Evolutionary conservation across 2,888 invertebrate species (phyloP), one percentile per base, ranked within the genome.

Genomic region (Plutella xylostella): DNA sequence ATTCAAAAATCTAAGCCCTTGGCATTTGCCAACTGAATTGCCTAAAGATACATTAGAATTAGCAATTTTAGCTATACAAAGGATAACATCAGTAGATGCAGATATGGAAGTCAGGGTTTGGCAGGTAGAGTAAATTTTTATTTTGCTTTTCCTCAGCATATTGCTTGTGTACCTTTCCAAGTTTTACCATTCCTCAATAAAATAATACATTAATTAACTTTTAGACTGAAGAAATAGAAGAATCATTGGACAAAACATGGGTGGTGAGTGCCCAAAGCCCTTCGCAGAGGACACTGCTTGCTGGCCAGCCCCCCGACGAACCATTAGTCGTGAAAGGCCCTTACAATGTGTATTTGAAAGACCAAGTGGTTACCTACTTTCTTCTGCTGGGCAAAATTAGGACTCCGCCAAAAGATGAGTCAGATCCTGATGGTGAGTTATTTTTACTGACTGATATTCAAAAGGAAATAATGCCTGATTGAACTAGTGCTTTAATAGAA

Each of bases 231-330:
- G 89, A 92, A 55, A 84, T 95, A 44, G 85, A 88, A 55, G 91
- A 92, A 56, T 87, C 93, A 0, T 62, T 92, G 33, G 96, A 97
- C 60, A 88, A 94, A 56, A 97, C 97, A 0, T 98, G 97, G 94
- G 89, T 98, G 52, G 92, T 96, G 0, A 94, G 93, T 65, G 93
- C 91, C 0, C 95, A 95, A 68, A 93, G 94, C 71, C 86, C 87
- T 7, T 78, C 77, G 1, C 98, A 98, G 65, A 85, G 86, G 55
- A 71, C 88, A 38, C 74, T 98, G 6, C 64, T 97, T 12, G 68
- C 75, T 0, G 83, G 88, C 44, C 93, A 74, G 63, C 88, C 54
- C 47, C 65, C 55, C 48, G 76, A 85, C 54, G 85, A 85, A 55
- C 90, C 90, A 0, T 66, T 97, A 25, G 91, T 88, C 58, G 92